Percentiles rank a stretch among this genome's conserved stretches.
phyloP scores from a whole-genome alignment of 2,888 invertebrate genomes.

The Andrena bucephala region DNA sequence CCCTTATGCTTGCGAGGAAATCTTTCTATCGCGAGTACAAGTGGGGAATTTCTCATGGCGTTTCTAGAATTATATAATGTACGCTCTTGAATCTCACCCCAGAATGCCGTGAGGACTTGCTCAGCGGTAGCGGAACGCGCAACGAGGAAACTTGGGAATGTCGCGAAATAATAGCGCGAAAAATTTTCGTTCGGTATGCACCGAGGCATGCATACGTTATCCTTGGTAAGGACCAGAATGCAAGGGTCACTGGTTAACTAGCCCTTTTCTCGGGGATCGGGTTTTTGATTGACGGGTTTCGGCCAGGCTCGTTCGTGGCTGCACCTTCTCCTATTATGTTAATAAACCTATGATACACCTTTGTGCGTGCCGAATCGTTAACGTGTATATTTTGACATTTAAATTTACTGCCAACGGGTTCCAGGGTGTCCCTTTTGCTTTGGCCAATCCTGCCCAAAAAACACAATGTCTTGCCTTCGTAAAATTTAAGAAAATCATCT shows the following conservation, averaged over 20 bases:
- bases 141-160: constrained; percentile 19
- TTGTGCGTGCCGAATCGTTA: constrained; percentile 72
- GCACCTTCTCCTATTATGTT: constrained; percentile 81
- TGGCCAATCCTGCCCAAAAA: background rate
- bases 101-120: too few relatives aligned
- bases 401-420: constrained; percentile 74
- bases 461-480: background rate
- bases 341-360: constrained; percentile 82
- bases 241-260: constrained; percentile 74
- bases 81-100: too few relatives aligned
- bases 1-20: constrained; percentile 37
- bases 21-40: too few relatives aligned
- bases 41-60: too few relatives aligned
- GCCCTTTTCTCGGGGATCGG: constrained; percentile 80
- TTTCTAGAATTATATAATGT: too few relatives aligned
- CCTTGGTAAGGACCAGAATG: constrained; percentile 40
- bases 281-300: constrained; percentile 83
- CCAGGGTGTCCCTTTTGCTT: constrained; percentile 33
- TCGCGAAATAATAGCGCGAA: constrained; percentile 17
- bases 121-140: constrained; percentile 12
- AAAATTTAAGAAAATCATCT: constrained; percentile 1
- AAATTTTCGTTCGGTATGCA: constrained; percentile 45
- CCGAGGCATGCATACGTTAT: constrained; percentile 50
- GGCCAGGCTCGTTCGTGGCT: constrained; percentile 58
- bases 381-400: constrained; percentile 84